Base-by-base conservation (phyloP, 2,888 invertebrate genomes). In the Nephrocerus scutellatus region DNA sequence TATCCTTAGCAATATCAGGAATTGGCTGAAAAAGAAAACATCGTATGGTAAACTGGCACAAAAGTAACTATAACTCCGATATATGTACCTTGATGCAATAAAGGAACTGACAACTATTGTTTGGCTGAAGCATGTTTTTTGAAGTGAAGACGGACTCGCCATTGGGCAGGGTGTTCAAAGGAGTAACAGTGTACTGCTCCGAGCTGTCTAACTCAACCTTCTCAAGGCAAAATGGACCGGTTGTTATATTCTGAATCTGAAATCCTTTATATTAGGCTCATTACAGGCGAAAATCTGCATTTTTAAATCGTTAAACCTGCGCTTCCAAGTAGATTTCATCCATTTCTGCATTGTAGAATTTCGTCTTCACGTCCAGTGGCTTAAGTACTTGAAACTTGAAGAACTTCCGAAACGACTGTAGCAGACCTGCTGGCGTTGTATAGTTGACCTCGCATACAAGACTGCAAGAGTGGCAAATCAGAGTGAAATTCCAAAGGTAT, bases 331-430 rank as follows among this genome's bases (percentile, higher is more conserved):
- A 82, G 5, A 81, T 79, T 71, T 81, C 82, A 71, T 82, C 82
- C 48, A 82, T 80, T 64, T 82, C 95, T 2, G 92, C 89, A 74
- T 92, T 95, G 64, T 91, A 96, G 70, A 97, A 91, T 65, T 97
- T 96, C 0, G 97, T 97, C 72, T 96, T 95, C 0, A 98, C 95
- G 75, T 98, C 97, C 31, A 98, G 72, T 4, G 97, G 97, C 64
- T 97, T 97, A 57, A 93, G 76, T 0, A 98, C 97, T 77, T 91
- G 84, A 68, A 98, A 97, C 71, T 96, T 97, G 68, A 97, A 98
- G 67, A 93, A 96, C 67, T 97, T 97, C 51, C 93, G 77, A 60
- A 97, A 91, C 46, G 88, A 86, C 62, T 87, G 82, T 21, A 81
- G 72, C 50, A 85, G 80, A 38, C 80, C 79, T 43, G 77, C 75